Base-by-base conservation (phyloP, 2,113 vertebrate genomes). In the Malurus elegans region DNA sequence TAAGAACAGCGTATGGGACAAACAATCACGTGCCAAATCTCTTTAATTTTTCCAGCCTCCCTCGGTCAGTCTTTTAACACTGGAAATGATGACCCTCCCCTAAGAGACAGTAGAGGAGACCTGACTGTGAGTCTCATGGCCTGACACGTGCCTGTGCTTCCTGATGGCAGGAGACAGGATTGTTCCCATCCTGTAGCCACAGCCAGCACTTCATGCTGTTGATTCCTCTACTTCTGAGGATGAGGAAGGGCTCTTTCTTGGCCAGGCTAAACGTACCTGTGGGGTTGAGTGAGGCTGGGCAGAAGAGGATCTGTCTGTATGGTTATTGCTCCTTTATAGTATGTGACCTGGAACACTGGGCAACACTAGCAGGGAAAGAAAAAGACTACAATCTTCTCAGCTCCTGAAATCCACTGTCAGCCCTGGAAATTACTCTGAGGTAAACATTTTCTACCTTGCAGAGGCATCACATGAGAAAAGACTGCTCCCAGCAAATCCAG, bases 61-160 rank as follows among this genome's bases (percentile, higher is more conserved):
- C 6, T 50, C 9, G 3, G 4, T 73, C 25, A 42, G 28, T 20
- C 34, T 42, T 32, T 31, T 18, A 66, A 23, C 19, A 9, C 0
- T 0, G 5, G 14, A 93, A 66, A 36, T 40, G 7, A 42, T 4
- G 4, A 42, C 5, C 14, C 25, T 58, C 19, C 32, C 40, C 18
- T 45, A 38, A 47, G 51, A 74, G 15, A 58, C 38, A 58, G 17
- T 3, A 54, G 38, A 60, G 32, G 45, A 32, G 15, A 58, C 24
- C 28, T 45, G 42, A 12, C 36, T 66, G 21, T 4, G 9, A 34
- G 28, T 58, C 0, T 0, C 5, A 4, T 4, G 5, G 24, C 14
- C 42, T 65, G 29, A 19, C 18, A 19, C 5, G 4, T 14, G 29
- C 10, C 29, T 64, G 10, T 21, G 14, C 8, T 72, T 96, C 60